Conservation (phyloP, 2,888 invertebrate species). For the Drosophila borborema region DNA sequence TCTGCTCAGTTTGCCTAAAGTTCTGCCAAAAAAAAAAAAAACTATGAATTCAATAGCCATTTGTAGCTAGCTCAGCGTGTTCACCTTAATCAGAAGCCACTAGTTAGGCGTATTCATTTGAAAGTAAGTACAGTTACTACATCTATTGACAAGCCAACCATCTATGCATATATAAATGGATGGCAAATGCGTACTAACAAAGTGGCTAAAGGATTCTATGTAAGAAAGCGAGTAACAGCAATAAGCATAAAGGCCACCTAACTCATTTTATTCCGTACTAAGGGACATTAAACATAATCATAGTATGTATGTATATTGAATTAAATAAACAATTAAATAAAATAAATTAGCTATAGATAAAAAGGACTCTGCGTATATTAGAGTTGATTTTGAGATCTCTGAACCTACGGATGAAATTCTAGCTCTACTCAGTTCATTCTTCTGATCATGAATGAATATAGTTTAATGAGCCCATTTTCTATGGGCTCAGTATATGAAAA, state of each 20-base stretch:
- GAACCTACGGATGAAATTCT: too few species aligned
- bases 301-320: not conserved
- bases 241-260: not conserved
- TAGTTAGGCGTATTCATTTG: not conserved
- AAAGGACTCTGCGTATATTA: too few species aligned
- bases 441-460: too few species aligned
- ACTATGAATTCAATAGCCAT: slow-evolving; percentile 1
- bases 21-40: not conserved
- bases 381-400: too few species aligned
- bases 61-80: not conserved
- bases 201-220: not conserved
- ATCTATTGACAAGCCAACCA: not conserved
- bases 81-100: not conserved
- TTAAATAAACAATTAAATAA: too few species aligned
- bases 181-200: not conserved
- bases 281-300: too few species aligned
- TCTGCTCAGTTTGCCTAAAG: slow-evolving; percentile 9
- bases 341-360: too few species aligned
- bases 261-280: not conserved
- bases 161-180: not conserved
- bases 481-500: too few species aligned
- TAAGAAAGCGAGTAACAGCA: not conserved
- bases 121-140: not conserved
- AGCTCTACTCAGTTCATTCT: too few species aligned
- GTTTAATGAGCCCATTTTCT: too few species aligned